Evolutionary conservation across 2,888 invertebrate species (phyloP).

Genomic region (Euphydryas editha): DNA sequence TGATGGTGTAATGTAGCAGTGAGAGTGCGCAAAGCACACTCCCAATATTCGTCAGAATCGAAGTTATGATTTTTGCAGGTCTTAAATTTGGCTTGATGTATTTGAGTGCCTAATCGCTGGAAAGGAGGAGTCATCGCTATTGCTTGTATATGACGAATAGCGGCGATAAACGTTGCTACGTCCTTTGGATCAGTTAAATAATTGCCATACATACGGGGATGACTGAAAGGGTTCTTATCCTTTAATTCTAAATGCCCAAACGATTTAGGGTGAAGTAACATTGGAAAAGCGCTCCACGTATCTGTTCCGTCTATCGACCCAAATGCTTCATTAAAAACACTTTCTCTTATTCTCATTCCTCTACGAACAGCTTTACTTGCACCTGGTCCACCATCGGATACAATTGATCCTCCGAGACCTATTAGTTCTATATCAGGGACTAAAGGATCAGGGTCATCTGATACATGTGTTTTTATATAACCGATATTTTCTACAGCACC

Average conservation of each 20-base stretch:
- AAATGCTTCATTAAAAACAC: conserved; percentile 82
- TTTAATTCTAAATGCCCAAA: conserved; percentile 87
- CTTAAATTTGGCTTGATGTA: conserved; percentile 79
- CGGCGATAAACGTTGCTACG: conserved; percentile 83
- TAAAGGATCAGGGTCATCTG: conserved; percentile 78
- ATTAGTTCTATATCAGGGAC: conserved; percentile 88
- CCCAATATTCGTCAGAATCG: conserved; percentile 87
- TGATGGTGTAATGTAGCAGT: conserved; percentile 86
- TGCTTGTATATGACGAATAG: conserved; percentile 85
- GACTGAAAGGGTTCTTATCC: conserved; percentile 88
- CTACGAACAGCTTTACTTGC: conserved; percentile 73
- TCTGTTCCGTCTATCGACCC: conserved; percentile 80
- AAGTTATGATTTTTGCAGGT: conserved; percentile 77
- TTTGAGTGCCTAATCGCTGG: conserved; percentile 79
- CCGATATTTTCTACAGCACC: conserved; percentile 88
- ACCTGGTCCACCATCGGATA: conserved; percentile 81
- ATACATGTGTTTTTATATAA: conserved; percentile 85
- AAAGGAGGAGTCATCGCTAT: conserved; percentile 84
- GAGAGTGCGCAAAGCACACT: conserved; percentile 85
- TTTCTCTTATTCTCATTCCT: conserved; percentile 82
- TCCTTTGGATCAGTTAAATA: conserved; percentile 87
- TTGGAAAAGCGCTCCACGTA: conserved; percentile 86
- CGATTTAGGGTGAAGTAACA: conserved; percentile 90
- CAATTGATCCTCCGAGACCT: conserved; percentile 85
- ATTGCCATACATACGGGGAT: conserved; percentile 91